These are phyloP conservation scores for Sarcoramphus papa DNA, from an alignment of 2,797 vertebrate genomes.

Conservation along the genomic window DNA sequence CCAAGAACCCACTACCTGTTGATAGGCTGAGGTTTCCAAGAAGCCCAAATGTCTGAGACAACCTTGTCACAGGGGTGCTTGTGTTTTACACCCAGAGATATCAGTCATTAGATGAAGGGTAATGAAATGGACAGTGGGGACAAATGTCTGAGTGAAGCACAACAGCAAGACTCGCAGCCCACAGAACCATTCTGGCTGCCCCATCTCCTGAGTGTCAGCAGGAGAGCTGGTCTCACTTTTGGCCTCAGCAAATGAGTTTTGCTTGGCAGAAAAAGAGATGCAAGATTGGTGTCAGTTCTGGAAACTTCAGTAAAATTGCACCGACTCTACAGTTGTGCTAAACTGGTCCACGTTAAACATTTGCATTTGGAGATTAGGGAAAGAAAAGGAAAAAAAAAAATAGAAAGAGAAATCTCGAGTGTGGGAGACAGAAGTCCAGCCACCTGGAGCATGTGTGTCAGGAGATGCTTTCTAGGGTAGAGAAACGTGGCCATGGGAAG, in stretches of 20 bases:
- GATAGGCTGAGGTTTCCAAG: not conserved
- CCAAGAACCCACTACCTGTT: not conserved
- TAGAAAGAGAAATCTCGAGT: not conserved
- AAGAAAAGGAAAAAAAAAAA: no score
- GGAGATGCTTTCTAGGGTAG: not conserved
- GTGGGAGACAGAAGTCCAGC: not conserved
- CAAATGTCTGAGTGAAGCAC: not conserved
- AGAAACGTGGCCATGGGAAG: not conserved
- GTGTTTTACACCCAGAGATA: not conserved
- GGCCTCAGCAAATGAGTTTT: not conserved
- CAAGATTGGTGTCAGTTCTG: not conserved
- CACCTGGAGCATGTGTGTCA: not conserved
- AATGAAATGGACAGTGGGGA: not conserved
- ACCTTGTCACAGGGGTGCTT: not conserved
- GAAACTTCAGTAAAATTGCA: not conserved
- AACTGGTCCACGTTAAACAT: not conserved
- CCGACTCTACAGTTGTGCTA: not conserved
- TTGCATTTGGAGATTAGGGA: not conserved
- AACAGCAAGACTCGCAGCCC: rapidly evolving
- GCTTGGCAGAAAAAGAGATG: not conserved
- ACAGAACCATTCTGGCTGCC: not conserved
- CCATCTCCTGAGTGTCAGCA: not conserved
- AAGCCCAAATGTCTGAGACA: not conserved
- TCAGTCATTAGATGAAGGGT: not conserved
- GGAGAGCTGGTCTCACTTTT: not conserved